Conservation (phyloP, 2,888 invertebrate genomes). For the Osedax fenrisi region DNA sequence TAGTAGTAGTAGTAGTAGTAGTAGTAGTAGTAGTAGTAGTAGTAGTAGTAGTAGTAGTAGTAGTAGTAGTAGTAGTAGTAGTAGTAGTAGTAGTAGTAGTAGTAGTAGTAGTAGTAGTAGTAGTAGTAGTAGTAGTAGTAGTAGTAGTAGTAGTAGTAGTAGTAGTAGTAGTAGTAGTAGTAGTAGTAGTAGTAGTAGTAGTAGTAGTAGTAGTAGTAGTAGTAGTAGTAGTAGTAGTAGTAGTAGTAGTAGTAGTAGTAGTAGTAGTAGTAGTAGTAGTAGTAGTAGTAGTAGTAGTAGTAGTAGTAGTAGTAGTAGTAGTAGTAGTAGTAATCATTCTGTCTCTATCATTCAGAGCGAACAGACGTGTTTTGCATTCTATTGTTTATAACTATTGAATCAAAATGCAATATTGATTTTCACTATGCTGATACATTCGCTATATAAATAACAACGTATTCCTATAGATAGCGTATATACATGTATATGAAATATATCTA, state of each 20-base stretch:
- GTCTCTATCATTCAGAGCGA: too few relatives aligned
- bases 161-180: constrained; percentile 26
- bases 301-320: constrained; percentile 25
- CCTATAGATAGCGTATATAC: too few relatives aligned
- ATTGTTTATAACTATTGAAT: too few relatives aligned
- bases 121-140: constrained; percentile 23
- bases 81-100: constrained; percentile 26
- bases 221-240: constrained; percentile 13
- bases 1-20: not conserved
- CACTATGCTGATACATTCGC: too few relatives aligned
- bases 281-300: constrained; percentile 26
- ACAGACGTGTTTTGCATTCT: too few relatives aligned
- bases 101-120: constrained; percentile 16
- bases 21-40: constrained; percentile 5
- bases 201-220: constrained; percentile 26
- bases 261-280: constrained; percentile 23
- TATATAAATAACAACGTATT: too few relatives aligned
- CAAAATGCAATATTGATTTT: too few relatives aligned
- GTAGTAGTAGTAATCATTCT: too few relatives aligned
- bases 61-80: constrained; percentile 25
- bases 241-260: constrained; percentile 21
- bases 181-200: constrained; percentile 26
- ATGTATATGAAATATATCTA: too few relatives aligned
- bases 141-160: constrained; percentile 8
- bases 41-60: constrained; percentile 24